A percentile compares a stretch with the other conserved stretches of the same genome.
Conservation (phyloP, 2,888 invertebrate species). For the Scaptomyza tumidula region DNA sequence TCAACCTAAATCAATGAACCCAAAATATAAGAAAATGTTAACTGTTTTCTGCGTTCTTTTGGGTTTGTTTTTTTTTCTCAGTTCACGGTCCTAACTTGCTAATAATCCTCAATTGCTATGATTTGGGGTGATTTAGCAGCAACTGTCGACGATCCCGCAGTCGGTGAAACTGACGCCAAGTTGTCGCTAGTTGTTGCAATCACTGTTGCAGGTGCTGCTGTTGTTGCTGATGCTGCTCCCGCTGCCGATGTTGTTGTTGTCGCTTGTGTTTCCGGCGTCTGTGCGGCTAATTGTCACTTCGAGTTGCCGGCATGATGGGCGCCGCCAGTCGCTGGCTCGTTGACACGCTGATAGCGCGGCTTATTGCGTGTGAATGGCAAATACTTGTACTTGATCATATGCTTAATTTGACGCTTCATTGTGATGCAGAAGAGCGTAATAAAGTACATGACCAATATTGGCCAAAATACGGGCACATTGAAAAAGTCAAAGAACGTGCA, state of each 20-base stretch:
- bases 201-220: constrained; percentile 24
- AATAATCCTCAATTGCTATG: constrained; percentile 82
- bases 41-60: constrained; percentile 33
- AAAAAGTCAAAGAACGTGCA: constrained; percentile 99
- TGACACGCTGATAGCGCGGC: constrained; percentile 93
- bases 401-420: constrained; percentile 99
- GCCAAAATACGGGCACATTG: constrained; percentile 99
- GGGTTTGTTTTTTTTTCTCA: constrained; percentile 64
- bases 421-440: constrained; percentile 99
- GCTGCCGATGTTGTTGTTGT: constrained; percentile 55
- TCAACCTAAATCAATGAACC: constrained; percentile 40
- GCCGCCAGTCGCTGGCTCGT: constrained; percentile 69
- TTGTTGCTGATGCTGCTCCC: constrained; percentile 48
- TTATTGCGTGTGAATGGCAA: constrained; percentile 99
- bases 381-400: constrained; percentile 99
- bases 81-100: constrained; percentile 52
- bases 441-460: constrained; percentile 99
- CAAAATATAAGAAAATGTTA: constrained; percentile 37
- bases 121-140: constrained; percentile 83
- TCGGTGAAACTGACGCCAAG: constrained; percentile 46
- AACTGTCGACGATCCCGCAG: constrained; percentile 57
- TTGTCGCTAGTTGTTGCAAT: constrained; percentile 66
- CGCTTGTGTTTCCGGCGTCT: constrained; percentile 81
- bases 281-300: constrained; percentile 86
- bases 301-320: constrained; percentile 50